Percentiles rank a stretch among this genome's conserved stretches.
Conservation (phyloP, 2,888 invertebrate genomes). For the Entomobrya proxima region DNA sequence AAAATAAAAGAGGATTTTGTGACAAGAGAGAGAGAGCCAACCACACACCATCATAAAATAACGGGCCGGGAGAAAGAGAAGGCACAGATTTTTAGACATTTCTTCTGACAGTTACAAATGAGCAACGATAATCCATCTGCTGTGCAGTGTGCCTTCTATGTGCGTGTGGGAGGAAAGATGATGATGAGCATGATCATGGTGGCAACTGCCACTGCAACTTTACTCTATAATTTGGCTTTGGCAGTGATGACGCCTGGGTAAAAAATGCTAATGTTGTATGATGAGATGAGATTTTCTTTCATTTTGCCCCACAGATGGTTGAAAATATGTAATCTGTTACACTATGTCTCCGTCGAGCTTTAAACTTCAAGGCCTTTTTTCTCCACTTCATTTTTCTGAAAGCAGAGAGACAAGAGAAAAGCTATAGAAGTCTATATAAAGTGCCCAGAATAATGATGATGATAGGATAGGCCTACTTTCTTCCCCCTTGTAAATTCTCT, state of each 20-base stretch:
- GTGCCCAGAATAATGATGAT: no score
- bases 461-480: no score
- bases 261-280: slow-evolving; percentile 29
- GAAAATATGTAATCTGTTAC: not conserved
- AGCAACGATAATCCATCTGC: slow-evolving; percentile 30
- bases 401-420: no score
- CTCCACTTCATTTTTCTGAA: no score
- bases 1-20: slow-evolving; percentile 21
- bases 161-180: not conserved
- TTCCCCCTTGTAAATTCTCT: no score
- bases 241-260: not conserved
- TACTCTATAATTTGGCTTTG: not conserved
- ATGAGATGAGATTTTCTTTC: slow-evolving; percentile 23
- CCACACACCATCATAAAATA: not conserved
- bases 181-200: not conserved
- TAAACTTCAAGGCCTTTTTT: no score
- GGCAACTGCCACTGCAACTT: no score
- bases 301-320: slow-evolving; percentile 19
- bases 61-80: not conserved
- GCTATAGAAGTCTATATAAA: no score
- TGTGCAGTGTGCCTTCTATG: no score
- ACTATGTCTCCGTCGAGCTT: not conserved
- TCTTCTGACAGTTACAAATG: slow-evolving; percentile 37
- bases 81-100: not conserved
- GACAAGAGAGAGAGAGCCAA: not conserved